Conservation (phyloP, 1,140 invertebrate species). For the Homarus americanus region DNA sequence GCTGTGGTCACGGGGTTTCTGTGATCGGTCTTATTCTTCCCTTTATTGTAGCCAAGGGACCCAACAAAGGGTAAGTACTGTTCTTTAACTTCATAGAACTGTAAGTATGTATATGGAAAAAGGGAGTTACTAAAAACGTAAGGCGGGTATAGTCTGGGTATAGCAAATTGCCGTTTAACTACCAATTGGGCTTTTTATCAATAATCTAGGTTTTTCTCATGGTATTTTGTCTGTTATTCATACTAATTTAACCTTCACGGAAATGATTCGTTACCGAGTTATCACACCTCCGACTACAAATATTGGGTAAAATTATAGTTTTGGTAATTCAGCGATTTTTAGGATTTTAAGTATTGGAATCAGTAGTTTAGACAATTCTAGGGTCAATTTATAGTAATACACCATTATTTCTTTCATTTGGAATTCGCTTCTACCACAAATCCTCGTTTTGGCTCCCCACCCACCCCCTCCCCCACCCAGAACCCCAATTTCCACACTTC, state of each 20-base stretch:
- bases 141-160: no score
- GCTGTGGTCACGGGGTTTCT: constrained; percentile 87
- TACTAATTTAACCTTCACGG: background rate
- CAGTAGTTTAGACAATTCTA: no score
- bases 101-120: background rate
- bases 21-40: constrained; percentile 91
- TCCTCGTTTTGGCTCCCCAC: no score
- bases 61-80: constrained; percentile 82
- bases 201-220: background rate
- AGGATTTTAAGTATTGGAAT: no score
- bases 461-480: no score
- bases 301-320: no score
- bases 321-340: no score
- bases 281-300: no score
- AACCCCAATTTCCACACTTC: no score
- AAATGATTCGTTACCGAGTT: background rate
- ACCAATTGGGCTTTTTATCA: background rate
- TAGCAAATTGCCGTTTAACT: background rate
- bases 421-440: no score
- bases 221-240: background rate
- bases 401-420: no score
- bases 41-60: constrained; percentile 90
- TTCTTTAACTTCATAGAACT: background rate
- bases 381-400: no score
- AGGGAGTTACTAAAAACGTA: background rate